These are phyloP conservation scores for Spea hammondii DNA, from an alignment of 2,797 vertebrate genomes.

Conservation along the genomic window DNA sequence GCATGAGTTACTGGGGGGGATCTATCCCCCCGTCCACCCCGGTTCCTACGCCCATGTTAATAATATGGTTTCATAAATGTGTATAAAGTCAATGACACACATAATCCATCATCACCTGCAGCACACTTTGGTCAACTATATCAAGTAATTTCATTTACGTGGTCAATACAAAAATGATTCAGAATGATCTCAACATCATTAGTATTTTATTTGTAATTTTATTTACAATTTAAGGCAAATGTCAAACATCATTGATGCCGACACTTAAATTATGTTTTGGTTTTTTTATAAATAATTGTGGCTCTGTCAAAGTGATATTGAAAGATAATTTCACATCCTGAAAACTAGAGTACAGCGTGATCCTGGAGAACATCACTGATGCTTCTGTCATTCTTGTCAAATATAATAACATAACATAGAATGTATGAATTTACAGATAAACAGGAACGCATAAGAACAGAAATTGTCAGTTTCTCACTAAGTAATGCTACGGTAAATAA, in stretches of 20 bases:
- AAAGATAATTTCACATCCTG: no score
- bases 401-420: not conserved
- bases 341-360: not conserved
- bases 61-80: conserved; percentile 29
- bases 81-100: conserved; percentile 30
- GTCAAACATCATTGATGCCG: conserved; percentile 3
- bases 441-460: no score
- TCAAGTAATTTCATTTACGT: conserved; percentile 14
- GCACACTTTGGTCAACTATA: conserved; percentile 32
- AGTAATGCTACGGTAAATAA: no score
- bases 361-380: conserved; percentile 1
- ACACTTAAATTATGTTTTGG: conserved; percentile 1
- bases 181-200: conserved; percentile 12
- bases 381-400: conserved; percentile 13
- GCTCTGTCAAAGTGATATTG: not conserved
- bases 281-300: conserved; percentile 10
- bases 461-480: no score
- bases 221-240: conserved; percentile 31
- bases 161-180: not conserved
- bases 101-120: conserved; percentile 45
- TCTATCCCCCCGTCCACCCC: no score
- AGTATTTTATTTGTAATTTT: conserved; percentile 17
- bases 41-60: no score
- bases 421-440: no score
- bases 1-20: no score